phyloP scores from a whole-genome alignment of 2,797 vertebrate genomes.

The Helostoma temminkii region DNA sequence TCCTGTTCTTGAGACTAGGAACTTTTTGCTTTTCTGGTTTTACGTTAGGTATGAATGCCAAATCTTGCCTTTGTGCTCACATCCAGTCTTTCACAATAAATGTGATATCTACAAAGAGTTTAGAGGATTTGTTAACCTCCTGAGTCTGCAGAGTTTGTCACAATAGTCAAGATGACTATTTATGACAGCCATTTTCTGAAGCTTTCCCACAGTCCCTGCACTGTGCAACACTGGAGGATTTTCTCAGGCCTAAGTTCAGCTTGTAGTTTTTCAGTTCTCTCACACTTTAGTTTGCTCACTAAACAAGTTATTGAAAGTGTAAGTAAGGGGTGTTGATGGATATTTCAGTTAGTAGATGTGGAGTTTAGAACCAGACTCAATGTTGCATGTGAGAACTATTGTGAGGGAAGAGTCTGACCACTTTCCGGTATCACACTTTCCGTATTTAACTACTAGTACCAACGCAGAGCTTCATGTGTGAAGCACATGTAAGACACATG shows the following conservation, averaged over 20 bases:
- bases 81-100: not conserved
- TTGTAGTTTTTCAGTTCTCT: slow-evolving; percentile 23
- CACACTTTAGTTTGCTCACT: slow-evolving; percentile 23
- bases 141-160: slow-evolving; percentile 12
- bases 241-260: slow-evolving; percentile 15
- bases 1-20: slow-evolving; percentile 2
- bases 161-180: slow-evolving; percentile 10
- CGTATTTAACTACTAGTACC: slow-evolving; percentile 14
- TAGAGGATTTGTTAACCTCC: slow-evolving; percentile 1
- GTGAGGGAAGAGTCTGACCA: slow-evolving; percentile 7
- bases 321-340: not conserved
- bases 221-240: slow-evolving; percentile 11
- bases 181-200: slow-evolving; percentile 6
- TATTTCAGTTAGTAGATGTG: slow-evolving; percentile 1
- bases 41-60: slow-evolving; percentile 4
- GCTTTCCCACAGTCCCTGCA: slow-evolving; percentile 14
- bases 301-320: not conserved
- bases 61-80: slow-evolving; percentile 2
- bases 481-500: slow-evolving; percentile 49
- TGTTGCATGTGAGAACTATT: not conserved
- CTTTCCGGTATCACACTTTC: slow-evolving; percentile 36
- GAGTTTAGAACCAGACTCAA: slow-evolving; percentile 11
- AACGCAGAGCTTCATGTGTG: slow-evolving; percentile 34
- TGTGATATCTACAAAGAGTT: not conserved
- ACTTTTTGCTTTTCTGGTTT: slow-evolving; percentile 9